phyloP scores from a whole-genome alignment of 2,797 vertebrate genomes.

The Chloroceryle amazona region DNA sequence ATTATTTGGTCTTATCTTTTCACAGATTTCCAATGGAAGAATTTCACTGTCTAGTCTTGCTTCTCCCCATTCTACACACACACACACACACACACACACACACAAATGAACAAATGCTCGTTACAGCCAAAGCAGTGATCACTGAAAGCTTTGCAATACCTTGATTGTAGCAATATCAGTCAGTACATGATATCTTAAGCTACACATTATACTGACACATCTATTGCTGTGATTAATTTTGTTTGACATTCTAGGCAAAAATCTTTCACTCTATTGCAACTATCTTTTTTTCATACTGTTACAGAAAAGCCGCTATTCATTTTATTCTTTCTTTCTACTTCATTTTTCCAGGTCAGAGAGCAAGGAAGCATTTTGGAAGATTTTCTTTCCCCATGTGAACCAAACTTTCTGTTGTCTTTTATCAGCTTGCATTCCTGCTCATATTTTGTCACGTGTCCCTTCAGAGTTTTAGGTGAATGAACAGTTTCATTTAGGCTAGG shows the following conservation, averaged over 20 bases:
- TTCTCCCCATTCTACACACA: neutral
- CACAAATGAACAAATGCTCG: neutral
- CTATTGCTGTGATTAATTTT: slow-evolving; percentile 9
- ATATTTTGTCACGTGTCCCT: neutral
- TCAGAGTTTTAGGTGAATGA: neutral
- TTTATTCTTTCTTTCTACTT: slow-evolving; percentile 1
- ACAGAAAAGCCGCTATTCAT: neutral
- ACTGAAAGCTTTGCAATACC: neutral
- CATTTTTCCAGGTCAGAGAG: neutral
- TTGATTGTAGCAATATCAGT: neutral
- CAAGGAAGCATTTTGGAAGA: neutral
- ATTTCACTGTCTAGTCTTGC: neutral
- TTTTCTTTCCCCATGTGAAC: neutral
- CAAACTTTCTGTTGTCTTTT: neutral
- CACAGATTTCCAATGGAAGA: neutral
- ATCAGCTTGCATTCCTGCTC: neutral
- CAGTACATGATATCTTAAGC: neutral
- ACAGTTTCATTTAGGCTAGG: neutral
- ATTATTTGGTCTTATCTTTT: neutral
- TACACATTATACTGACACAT: neutral
- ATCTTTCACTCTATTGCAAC: neutral
- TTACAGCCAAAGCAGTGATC: neutral
- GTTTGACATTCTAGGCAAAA: neutral
- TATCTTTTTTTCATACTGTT: neutral
- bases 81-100: neutral